Evolutionary conservation across 2,797 vertebrate genomes (phyloP), one percentile per base, ranked within the genome.

Genomic region (Heterohyrax brucei): DNA sequence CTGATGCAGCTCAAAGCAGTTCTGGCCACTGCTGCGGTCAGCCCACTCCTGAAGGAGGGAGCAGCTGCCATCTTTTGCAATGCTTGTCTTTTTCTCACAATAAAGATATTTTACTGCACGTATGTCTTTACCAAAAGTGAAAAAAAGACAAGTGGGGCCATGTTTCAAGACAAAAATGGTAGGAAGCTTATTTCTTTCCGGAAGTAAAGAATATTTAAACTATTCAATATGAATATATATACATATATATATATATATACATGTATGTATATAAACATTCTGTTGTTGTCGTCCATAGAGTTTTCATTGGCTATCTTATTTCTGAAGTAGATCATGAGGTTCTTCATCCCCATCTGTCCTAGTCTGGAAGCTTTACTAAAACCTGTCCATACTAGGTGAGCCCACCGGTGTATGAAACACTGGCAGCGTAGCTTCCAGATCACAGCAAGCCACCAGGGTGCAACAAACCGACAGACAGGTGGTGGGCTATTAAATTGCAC

Each of bases 71-170:
- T 86, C 7, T 18, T 22, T 70, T 56, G 10, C 8, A 7, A 5
- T 24, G 10, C 28, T 82, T 83, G 26, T 0, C 33, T 59, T 16
- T 86, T 50, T 64, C 50, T 91, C 13, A 46, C 24, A 53, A 83
- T 28, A 64, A 6, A 83, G 16, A 10, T 28, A 1, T 61, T 86
- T 96, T 44, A 87, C 33, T 33, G 14, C 80, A 59, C 21, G 16
- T 66, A 0, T 62, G 10, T 76, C 61, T 94, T 94, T 83, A 81
- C 56, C 48, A 68, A 89, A 84, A 66, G 1, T 26, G 12, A 72
- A 96, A 87, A 44, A 75, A 12, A 46, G 66, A 39, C 73, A 92
- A 82, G 28, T 84, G n/a, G 56, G 50, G 33, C 48, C 26, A 33
- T 61, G 5, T 73, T 33, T 82, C 39, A 33, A 70, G 44, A 24